These are phyloP conservation scores for Eufriesea mexicana DNA, from an alignment of 1,140 invertebrate genomes.

Conservation along the genomic window DNA sequence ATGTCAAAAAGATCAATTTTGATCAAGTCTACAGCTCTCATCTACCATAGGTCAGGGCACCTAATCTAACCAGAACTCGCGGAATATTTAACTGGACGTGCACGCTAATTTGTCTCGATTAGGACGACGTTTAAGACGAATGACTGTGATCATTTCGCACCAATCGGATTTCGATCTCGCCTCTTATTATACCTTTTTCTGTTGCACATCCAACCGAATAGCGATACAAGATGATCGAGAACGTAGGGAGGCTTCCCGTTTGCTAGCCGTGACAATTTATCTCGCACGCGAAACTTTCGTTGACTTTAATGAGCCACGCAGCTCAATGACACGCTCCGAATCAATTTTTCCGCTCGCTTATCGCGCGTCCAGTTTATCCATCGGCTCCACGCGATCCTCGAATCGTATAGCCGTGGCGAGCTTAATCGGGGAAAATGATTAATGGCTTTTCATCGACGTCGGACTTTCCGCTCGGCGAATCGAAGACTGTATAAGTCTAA, in stretches of 20 bases:
- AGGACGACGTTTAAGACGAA: neutral
- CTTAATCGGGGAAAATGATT: neutral
- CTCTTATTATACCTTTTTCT: no score
- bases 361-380: neutral
- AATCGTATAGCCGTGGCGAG: neutral
- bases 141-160: neutral
- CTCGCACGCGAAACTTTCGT: constrained; percentile 8
- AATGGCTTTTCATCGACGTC: neutral
- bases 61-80: no score
- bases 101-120: neutral
- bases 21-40: no score
- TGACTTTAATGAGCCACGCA: constrained; percentile 11
- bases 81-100: no score
- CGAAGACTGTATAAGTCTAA: neutral
- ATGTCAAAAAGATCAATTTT: no score
- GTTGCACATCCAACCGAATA: neutral
- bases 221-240: neutral
- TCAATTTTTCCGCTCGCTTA: constrained; percentile 34
- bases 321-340: neutral
- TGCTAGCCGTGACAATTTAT: constrained; percentile 2
- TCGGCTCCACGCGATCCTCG: neutral
- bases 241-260: neutral
- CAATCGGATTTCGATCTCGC: neutral
- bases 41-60: no score
- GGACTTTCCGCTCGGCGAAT: neutral